These are phyloP conservation scores for Portevinia maculata DNA, from an alignment of 2,888 invertebrate genomes.

Conservation along the genomic window DNA sequence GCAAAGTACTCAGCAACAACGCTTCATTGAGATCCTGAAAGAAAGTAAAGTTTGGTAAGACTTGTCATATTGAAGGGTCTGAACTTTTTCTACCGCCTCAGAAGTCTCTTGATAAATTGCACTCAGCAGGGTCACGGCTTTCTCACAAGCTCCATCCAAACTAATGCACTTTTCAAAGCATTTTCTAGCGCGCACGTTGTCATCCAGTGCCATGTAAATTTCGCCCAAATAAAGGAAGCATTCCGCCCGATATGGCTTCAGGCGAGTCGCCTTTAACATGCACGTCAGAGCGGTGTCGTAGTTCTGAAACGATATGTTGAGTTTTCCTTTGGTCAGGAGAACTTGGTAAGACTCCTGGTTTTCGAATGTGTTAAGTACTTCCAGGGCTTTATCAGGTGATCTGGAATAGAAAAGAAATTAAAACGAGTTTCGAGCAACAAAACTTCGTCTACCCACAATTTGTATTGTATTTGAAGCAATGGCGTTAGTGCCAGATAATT, in stretches of 20 bases:
- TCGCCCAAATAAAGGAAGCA: constrained; percentile 91
- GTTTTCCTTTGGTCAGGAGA: constrained; percentile 78
- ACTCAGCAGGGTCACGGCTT: constrained; percentile 89
- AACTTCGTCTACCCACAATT: constrained; percentile 76
- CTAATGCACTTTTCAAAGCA: constrained; percentile 93
- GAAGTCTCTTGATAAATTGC: constrained; percentile 88
- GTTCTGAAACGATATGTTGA: constrained; percentile 81
- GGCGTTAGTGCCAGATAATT: constrained; percentile 75
- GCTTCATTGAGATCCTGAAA: constrained; percentile 78
- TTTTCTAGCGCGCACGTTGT: constrained; percentile 89
- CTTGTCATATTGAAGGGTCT: background rate
- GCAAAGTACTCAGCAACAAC: constrained; percentile 80
- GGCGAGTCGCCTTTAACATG: constrained; percentile 88
- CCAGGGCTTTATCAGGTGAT: constrained; percentile 84
- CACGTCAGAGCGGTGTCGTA: constrained; percentile 86
- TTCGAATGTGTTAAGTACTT: constrained; percentile 82
- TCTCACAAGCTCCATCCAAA: constrained; percentile 87
- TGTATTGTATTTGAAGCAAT: constrained; percentile 77
- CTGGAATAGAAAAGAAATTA: constrained; percentile 69
- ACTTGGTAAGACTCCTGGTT: constrained; percentile 77
- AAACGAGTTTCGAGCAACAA: background rate
- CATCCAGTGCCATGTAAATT: constrained; percentile 87
- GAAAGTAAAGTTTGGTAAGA: too few species aligned
- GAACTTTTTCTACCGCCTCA: constrained; percentile 84
- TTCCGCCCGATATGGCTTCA: constrained; percentile 89